phyloP scores from a whole-genome alignment of 2,888 invertebrate species.

The Coelopa pilipes region DNA sequence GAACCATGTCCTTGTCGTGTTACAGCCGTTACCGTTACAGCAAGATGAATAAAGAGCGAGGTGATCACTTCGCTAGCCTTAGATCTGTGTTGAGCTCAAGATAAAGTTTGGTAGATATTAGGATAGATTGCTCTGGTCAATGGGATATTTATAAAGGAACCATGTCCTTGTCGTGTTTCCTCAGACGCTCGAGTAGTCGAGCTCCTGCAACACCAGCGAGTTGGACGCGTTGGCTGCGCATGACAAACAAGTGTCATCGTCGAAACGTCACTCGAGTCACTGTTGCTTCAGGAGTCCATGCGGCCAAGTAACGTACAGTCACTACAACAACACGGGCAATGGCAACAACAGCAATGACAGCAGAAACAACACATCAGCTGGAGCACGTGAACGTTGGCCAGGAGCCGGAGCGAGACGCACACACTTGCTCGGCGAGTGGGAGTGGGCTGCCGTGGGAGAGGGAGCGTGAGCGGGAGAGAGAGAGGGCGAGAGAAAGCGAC shows the following conservation, averaged over 20 bases:
- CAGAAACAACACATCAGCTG: slow-evolving; percentile 10
- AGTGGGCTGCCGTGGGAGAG: neutral
- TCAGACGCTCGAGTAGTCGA: too few species aligned
- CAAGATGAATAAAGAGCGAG: too few species aligned
- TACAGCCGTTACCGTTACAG: too few species aligned
- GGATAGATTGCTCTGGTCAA: too few species aligned
- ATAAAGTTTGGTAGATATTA: too few species aligned
- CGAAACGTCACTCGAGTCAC: neutral
- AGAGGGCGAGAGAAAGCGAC: too few species aligned
- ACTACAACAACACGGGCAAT: neutral
- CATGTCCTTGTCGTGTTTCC: too few species aligned
- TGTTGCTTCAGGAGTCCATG: slow-evolving; percentile 17
- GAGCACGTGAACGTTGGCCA: slow-evolving; percentile 11
- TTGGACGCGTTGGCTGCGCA: neutral
- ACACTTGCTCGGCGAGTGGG: neutral
- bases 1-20: too few species aligned
- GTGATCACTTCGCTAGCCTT: too few species aligned
- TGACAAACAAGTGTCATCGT: slow-evolving; percentile 1
- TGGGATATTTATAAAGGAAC: too few species aligned
- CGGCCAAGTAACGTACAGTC: neutral
- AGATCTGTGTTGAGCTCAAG: too few species aligned
- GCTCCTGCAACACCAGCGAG: too few species aligned
- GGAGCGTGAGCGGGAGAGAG: neutral
- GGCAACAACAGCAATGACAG: neutral
- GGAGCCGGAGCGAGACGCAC: neutral